Evolutionary conservation across 2,888 invertebrate species (phyloP).

Genomic region (Folsomia candida): DNA sequence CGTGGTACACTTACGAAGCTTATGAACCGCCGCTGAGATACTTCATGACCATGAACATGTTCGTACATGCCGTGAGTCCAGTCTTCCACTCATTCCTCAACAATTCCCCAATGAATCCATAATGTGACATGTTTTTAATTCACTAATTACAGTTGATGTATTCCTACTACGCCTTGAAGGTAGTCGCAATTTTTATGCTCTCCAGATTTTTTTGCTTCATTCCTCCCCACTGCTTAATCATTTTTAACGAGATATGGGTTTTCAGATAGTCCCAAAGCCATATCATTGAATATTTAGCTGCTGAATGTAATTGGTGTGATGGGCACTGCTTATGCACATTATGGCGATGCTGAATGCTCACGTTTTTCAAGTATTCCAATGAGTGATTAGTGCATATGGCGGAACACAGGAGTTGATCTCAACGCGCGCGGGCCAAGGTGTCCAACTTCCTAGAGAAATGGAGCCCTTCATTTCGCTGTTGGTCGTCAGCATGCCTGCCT

Average conservation of each 20-base stretch:
- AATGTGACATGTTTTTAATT: too few species aligned
- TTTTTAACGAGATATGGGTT: neutral
- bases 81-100: neutral
- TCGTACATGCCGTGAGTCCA: slow-evolving; percentile 38
- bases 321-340: too few species aligned
- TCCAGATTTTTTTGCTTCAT: neutral
- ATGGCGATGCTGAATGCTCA: too few species aligned
- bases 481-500: too few species aligned
- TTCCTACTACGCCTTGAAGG: slow-evolving; percentile 48
- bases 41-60: slow-evolving; percentile 49
- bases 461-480: too few species aligned
- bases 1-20: slow-evolving; percentile 54
- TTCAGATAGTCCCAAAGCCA: neutral
- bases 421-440: neutral
- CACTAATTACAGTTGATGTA: slow-evolving; percentile 46
- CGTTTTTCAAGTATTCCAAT: too few species aligned
- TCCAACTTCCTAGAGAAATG: neutral
- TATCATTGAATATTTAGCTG: too few species aligned
- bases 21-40: slow-evolving; percentile 46
- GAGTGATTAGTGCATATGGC: too few species aligned
- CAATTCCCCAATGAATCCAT: too few species aligned
- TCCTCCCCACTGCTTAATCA: neutral
- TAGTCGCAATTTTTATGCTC: slow-evolving; percentile 18
- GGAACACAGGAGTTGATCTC: neutral
- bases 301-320: too few species aligned